Evolutionary conservation across 2,888 invertebrate genomes (phyloP).

Genomic region (Philereme vetulata): DNA sequence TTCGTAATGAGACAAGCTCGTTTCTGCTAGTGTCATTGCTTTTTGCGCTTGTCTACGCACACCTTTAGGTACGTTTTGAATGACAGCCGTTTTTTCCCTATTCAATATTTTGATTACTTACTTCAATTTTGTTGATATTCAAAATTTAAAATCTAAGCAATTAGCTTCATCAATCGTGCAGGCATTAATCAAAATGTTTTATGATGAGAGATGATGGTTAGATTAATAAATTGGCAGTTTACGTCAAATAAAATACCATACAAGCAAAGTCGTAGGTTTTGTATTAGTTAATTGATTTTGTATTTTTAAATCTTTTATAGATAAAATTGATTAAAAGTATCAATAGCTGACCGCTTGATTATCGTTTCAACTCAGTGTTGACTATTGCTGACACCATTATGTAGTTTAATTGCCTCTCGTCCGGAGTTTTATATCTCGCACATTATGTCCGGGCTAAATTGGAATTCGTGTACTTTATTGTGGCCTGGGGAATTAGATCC

Average conservation of each 20-base stretch:
- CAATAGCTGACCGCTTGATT: conserved; percentile 46
- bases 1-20: conserved; percentile 54
- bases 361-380: conserved; percentile 49
- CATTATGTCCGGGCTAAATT: conserved; percentile 70
- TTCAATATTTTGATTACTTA: conserved; percentile 48
- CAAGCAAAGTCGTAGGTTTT: conserved; percentile 22
- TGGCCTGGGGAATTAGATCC: conserved; percentile 79
- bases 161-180: conserved; percentile 35
- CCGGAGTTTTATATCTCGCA: conserved; percentile 56
- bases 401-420: conserved; percentile 57
- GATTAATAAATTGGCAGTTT: conserved; percentile 40
- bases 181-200: conserved; percentile 40
- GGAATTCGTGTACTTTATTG: conserved; percentile 74
- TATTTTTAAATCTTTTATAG: conserved; percentile 19
- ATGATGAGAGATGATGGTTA: conserved; percentile 35
- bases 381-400: conserved; percentile 53
- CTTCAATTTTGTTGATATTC: conserved; percentile 42
- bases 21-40: conserved; percentile 47
- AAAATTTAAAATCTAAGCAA: conserved; percentile 37
- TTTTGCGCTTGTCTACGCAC: conserved; percentile 49
- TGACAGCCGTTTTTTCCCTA: conserved; percentile 38
- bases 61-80: conserved; percentile 30
- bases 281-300: conserved; percentile 26
- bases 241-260: conserved; percentile 39
- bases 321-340: conserved; percentile 43